These are phyloP conservation scores for Diplazon laetatorius DNA, from an alignment of 2,888 invertebrate species.

Conservation along the genomic window DNA sequence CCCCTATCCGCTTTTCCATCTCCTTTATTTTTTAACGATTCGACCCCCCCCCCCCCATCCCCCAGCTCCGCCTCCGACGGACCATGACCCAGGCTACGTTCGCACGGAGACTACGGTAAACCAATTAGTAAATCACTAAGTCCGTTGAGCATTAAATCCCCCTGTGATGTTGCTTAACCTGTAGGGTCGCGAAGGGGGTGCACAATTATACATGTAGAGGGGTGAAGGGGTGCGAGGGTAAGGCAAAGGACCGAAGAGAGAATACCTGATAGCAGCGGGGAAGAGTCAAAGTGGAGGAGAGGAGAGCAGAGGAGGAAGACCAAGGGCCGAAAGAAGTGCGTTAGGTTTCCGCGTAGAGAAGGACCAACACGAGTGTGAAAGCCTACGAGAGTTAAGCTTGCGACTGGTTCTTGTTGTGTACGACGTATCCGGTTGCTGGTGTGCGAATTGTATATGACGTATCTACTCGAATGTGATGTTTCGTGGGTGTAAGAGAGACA, in stretches of 20 bases:
- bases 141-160: slow-evolving; percentile 74
- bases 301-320: background rate
- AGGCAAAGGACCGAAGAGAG: slow-evolving; percentile 37
- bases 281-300: slow-evolving; percentile 42
- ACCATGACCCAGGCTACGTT: slow-evolving; percentile 57
- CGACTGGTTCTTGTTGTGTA: no score
- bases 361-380: slow-evolving; percentile 3
- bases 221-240: background rate
- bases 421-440: no score
- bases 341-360: slow-evolving; percentile 29
- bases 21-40: slow-evolving; percentile 2
- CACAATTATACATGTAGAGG: slow-evolving; percentile 31
- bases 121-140: slow-evolving; percentile 76
- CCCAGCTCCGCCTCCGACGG: no score
- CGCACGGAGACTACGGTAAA: slow-evolving; percentile 66
- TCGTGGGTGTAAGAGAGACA: slow-evolving; percentile 29
- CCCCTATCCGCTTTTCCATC: slow-evolving; percentile 1
- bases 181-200: slow-evolving; percentile 60
- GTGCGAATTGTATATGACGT: slow-evolving; percentile 11
- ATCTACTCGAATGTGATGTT: slow-evolving; percentile 41
- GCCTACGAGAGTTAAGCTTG: no score
- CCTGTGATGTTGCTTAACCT: slow-evolving; percentile 73
- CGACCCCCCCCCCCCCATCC: no score
- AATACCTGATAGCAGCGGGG: slow-evolving; percentile 31
- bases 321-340: slow-evolving; percentile 28